Conservation (phyloP, 2,888 invertebrate genomes). For the Cheilosia pagana region DNA sequence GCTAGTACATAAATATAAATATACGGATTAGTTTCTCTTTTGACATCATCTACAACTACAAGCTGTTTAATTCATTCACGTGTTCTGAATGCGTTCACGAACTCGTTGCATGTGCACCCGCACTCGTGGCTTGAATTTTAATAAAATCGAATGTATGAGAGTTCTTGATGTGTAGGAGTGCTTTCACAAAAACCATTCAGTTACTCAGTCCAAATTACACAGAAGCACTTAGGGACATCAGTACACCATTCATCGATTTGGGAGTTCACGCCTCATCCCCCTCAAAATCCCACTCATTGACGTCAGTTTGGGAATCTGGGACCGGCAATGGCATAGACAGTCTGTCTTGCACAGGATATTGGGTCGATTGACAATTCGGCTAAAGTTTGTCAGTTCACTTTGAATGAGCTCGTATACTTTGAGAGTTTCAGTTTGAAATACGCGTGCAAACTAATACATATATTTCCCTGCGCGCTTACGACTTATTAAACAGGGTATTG, state of each 20-base stretch:
- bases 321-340: slow-evolving; percentile 7
- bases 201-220: neutral
- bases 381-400: slow-evolving; percentile 14
- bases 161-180: neutral
- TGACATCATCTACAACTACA: slow-evolving; percentile 18
- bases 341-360: neutral
- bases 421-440: slow-evolving; percentile 1
- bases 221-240: slow-evolving; percentile 12
- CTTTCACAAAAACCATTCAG: neutral
- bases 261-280: slow-evolving; percentile 12
- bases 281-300: slow-evolving; percentile 13
- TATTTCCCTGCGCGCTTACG: slow-evolving; percentile 13
- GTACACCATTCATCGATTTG: slow-evolving; percentile 36
- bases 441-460: slow-evolving; percentile 3
- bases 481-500: slow-evolving; percentile 16
- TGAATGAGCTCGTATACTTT: neutral
- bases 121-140: slow-evolving; percentile 36
- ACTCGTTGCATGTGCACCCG: slow-evolving; percentile 7
- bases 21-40: slow-evolving; percentile 23
- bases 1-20: too few relatives aligned
- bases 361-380: neutral
- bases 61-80: slow-evolving; percentile 37
- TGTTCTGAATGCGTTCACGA: slow-evolving; percentile 20
- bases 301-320: slow-evolving; percentile 24
- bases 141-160: slow-evolving; percentile 9